Conservation (phyloP, 2,797 vertebrate genomes). For the Urosaurus nigricauda region DNA sequence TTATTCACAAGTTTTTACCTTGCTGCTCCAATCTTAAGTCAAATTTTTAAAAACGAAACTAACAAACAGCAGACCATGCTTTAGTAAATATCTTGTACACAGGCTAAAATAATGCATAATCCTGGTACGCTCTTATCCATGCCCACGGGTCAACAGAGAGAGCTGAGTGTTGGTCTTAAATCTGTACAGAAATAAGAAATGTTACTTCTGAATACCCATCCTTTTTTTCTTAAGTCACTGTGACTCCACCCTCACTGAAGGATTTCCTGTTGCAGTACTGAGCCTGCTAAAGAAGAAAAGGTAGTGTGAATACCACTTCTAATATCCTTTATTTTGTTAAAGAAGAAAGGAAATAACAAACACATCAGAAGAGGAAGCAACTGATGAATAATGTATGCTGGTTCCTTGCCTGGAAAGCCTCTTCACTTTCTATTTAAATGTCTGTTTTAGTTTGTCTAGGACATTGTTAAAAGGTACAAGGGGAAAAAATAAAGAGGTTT, state of each 20-base stretch:
- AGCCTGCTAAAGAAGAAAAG: slow-evolving; percentile 31
- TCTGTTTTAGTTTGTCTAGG: slow-evolving; percentile 48
- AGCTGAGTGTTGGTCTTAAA: neutral
- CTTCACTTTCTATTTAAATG: slow-evolving; percentile 68
- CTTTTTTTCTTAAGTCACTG: neutral
- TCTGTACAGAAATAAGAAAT: slow-evolving; percentile 2
- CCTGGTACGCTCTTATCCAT: neutral
- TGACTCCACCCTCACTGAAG: slow-evolving; percentile 24
- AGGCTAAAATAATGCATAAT: neutral
- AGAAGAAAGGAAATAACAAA: slow-evolving; percentile 64
- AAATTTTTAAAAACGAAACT: neutral
- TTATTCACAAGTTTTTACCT: neutral
- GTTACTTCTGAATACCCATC: neutral
- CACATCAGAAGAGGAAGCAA: slow-evolving; percentile 53
- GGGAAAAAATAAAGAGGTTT: slow-evolving; percentile 3
- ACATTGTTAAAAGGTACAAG: slow-evolving; percentile 44
- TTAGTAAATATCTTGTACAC: neutral
- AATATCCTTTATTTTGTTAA: slow-evolving; percentile 42
- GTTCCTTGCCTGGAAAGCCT: slow-evolving; percentile 61
- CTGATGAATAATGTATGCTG: slow-evolving; percentile 69
- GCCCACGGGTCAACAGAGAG: neutral
- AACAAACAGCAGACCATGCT: neutral
- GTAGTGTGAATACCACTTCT: slow-evolving; percentile 14
- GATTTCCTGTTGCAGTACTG: slow-evolving; percentile 34
- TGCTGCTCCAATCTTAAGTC: neutral